These are phyloP conservation scores for Parasteatoda lunata DNA, from an alignment of 2,888 invertebrate species.

Conservation along the genomic window DNA sequence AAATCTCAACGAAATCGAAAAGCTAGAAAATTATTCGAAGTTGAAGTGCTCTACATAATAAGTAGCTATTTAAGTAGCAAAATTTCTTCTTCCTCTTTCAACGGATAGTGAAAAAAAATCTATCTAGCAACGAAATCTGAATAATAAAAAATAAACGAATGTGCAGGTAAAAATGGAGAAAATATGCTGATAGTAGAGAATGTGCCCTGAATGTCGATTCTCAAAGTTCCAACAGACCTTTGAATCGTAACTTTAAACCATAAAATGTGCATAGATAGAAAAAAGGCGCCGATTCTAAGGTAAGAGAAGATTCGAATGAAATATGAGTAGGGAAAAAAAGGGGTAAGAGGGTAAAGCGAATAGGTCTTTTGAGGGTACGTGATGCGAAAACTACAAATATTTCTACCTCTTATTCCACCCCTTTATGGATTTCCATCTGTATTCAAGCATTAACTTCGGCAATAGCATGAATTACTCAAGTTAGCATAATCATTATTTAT, in stretches of 20 bases:
- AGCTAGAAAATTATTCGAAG: neutral
- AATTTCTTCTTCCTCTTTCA: neutral
- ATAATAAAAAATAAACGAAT: neutral
- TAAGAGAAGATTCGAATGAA: constrained; percentile 34
- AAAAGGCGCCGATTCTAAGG: constrained; percentile 5
- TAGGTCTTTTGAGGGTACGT: constrained; percentile 18
- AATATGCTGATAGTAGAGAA: neutral
- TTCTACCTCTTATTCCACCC: neutral
- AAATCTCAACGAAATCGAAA: neutral
- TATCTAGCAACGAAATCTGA: neutral
- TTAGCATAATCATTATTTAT: too few species aligned
- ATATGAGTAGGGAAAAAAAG: constrained; percentile 12
- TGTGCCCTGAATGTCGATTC: constrained; percentile 20
- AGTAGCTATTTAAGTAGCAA: neutral
- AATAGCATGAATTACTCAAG: neutral
- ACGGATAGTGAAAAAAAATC: neutral
- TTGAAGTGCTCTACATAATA: neutral
- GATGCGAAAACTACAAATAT: constrained; percentile 29
- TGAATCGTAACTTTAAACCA: constrained; percentile 46
- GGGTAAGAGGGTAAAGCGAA: constrained; percentile 30
- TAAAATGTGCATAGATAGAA: constrained; percentile 28
- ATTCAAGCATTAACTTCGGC: neutral
- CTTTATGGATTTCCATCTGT: constrained; percentile 1
- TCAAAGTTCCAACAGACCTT: neutral
- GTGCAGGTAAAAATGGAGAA: neutral